Percentiles rank a stretch among this genome's conserved stretches.
These are phyloP conservation scores for Chrysopilus asiliformis DNA, from an alignment of 2,888 invertebrate species.

Conservation along the genomic window DNA sequence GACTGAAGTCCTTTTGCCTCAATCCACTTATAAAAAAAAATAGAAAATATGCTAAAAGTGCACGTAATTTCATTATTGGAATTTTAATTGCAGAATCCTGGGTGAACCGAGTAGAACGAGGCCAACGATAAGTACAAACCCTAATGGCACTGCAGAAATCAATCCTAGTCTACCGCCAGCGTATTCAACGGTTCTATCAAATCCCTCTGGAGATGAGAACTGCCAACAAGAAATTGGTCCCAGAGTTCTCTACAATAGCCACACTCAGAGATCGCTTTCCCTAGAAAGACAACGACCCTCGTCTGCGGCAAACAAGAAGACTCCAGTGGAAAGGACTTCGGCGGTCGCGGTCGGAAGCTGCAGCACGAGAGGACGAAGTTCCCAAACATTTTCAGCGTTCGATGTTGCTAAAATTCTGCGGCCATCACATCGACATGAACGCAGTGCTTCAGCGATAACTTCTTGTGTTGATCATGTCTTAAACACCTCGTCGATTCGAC, in stretches of 20 bases:
- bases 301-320: conserved; percentile 9
- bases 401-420: conserved; percentile 31
- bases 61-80: too few relatives aligned
- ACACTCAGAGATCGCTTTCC: conserved; percentile 23
- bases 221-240: conserved; percentile 20
- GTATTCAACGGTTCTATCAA: conserved; percentile 23
- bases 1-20: too few relatives aligned
- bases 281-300: conserved; percentile 21
- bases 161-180: conserved; percentile 25
- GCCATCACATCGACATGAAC: conserved; percentile 20
- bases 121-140: conserved; percentile 12
- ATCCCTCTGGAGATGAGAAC: conserved; percentile 17
- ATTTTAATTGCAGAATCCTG: conserved; percentile 16
- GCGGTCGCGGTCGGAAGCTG: conserved; percentile 14
- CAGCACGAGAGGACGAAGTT: conserved; percentile 3
- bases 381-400: conserved; percentile 24
- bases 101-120: conserved; percentile 17
- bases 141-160: conserved; percentile 14
- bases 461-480: conserved; percentile 15
- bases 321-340: too few relatives aligned
- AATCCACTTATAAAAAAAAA: too few relatives aligned
- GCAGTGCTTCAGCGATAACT: conserved; percentile 15
- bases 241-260: conserved; percentile 17
- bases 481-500: conserved; percentile 9
- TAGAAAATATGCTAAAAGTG: too few relatives aligned